Percentiles rank a stretch among this genome's conserved stretches.
phyloP scores from a whole-genome alignment of 2,888 invertebrate genomes.

The Monochamus alternatus region DNA sequence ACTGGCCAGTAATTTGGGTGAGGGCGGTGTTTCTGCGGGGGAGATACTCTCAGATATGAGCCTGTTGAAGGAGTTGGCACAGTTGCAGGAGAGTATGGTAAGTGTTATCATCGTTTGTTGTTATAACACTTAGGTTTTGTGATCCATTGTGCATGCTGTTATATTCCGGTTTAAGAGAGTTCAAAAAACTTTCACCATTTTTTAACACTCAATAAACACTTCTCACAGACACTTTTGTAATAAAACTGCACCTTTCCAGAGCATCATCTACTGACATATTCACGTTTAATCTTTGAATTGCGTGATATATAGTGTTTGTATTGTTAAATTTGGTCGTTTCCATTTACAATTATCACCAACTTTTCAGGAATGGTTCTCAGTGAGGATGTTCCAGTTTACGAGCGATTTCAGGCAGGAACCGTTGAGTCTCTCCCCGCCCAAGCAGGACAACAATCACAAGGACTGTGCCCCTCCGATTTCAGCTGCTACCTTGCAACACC shows the following conservation, averaged over 20 bases:
- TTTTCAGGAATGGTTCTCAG: conserved; percentile 85
- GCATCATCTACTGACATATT: too few species aligned
- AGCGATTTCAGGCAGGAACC: conserved; percentile 75
- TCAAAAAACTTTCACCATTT: too few species aligned
- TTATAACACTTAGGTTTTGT: not conserved
- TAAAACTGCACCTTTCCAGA: too few species aligned
- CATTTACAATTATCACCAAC: not conserved
- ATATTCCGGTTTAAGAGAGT: too few species aligned
- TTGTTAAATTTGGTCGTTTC: not conserved
- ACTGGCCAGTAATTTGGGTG: conserved; percentile 89
- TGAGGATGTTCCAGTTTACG: conserved; percentile 77
- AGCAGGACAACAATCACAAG: conserved; percentile 63
- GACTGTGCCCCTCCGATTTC: conserved; percentile 70
- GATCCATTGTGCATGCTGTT: not conserved
- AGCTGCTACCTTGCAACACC: conserved; percentile 76
- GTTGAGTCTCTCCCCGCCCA: conserved; percentile 66
- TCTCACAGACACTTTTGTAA: too few species aligned
- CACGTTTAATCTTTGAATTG: too few species aligned
- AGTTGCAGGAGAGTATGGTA: conserved; percentile 93
- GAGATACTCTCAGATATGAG: conserved; percentile 91
- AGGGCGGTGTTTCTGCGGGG: conserved; percentile 86
- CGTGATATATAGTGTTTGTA: too few species aligned
- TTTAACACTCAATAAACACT: too few species aligned
- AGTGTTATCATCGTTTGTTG: conserved; percentile 52
- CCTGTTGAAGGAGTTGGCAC: conserved; percentile 87